Evolutionary conservation across 2,888 invertebrate genomes (phyloP).

Genomic region (Ditylenchus weischeri): DNA sequence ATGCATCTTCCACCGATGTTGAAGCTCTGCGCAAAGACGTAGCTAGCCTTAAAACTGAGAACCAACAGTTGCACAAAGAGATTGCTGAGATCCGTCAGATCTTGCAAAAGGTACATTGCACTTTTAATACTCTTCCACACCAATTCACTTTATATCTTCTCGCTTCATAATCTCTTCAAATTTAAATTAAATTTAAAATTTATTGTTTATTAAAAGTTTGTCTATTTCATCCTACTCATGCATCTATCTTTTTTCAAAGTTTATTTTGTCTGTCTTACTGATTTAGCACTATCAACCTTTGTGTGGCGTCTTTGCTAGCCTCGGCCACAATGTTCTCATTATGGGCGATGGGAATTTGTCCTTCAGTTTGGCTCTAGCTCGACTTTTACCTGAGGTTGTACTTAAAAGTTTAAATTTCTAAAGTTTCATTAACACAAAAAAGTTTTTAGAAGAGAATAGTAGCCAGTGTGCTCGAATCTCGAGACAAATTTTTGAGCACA

Average conservation of each 20-base stretch:
- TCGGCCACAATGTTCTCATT: conserved; percentile 13
- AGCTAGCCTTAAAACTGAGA: conserved; percentile 14
- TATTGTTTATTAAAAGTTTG: neutral
- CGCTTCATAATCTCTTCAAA: neutral
- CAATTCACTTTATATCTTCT: neutral
- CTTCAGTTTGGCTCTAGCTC: conserved; percentile 25
- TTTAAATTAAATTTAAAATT: neutral
- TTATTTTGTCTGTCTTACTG: neutral
- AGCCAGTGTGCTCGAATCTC: conserved; percentile 25
- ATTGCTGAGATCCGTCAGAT: conserved; percentile 18
- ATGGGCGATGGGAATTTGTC: conserved; percentile 30
- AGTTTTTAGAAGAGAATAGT: conserved; percentile 6
- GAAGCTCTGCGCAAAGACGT: conserved; percentile 17
- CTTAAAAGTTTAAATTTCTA: neutral
- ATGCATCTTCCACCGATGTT: conserved; percentile 20
- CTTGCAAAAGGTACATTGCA: conserved; percentile 17
- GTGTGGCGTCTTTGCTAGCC: too few species aligned
- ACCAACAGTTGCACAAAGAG: conserved; percentile 16
- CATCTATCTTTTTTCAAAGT: neutral
- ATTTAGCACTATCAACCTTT: neutral
- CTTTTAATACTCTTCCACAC: neutral
- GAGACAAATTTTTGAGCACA: conserved; percentile 12
- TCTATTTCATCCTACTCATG: neutral
- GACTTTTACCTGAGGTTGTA: neutral
- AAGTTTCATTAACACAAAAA: too few species aligned